Conservation (phyloP, 1,140 invertebrate genomes). For the Galendromus occidentalis region DNA sequence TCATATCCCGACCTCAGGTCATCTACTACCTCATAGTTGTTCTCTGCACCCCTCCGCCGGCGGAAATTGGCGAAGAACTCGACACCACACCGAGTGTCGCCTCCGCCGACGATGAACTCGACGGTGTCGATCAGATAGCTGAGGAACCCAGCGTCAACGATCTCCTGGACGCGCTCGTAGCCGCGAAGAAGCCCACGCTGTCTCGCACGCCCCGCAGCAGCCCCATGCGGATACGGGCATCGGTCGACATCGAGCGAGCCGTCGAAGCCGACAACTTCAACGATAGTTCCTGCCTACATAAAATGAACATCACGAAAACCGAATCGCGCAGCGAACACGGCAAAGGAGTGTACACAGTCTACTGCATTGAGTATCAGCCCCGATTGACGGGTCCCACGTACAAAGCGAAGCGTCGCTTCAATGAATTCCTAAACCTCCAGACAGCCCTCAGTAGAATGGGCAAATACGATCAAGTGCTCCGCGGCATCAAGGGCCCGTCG, state of each 20-base stretch:
- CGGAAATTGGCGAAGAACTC: neutral
- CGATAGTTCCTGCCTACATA: neutral
- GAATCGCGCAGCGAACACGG: neutral
- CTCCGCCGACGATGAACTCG: neutral
- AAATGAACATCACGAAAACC: neutral
- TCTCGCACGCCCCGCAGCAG: neutral
- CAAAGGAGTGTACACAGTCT: conserved; percentile 1
- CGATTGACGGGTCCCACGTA: neutral
- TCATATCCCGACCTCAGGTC: neutral
- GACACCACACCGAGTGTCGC: neutral
- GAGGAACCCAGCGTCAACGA: neutral
- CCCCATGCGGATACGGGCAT: neutral
- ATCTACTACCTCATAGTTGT: conserved; percentile 1
- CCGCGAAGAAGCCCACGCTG: neutral
- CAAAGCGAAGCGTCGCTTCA: neutral
- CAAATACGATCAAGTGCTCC: neutral
- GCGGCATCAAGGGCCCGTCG: conserved; percentile 2
- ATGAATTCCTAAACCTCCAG: conserved; percentile 3
- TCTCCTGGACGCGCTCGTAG: neutral
- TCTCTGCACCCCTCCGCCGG: neutral
- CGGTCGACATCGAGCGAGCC: conserved; percentile 2
- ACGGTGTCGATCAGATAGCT: neutral
- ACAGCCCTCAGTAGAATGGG: neutral
- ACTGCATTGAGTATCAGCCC: conserved; percentile 4
- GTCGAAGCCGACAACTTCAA: conserved; percentile 1